Evolutionary conservation across 2,888 invertebrate species (phyloP).

Genomic region (Micoletzkya japonica): DNA sequence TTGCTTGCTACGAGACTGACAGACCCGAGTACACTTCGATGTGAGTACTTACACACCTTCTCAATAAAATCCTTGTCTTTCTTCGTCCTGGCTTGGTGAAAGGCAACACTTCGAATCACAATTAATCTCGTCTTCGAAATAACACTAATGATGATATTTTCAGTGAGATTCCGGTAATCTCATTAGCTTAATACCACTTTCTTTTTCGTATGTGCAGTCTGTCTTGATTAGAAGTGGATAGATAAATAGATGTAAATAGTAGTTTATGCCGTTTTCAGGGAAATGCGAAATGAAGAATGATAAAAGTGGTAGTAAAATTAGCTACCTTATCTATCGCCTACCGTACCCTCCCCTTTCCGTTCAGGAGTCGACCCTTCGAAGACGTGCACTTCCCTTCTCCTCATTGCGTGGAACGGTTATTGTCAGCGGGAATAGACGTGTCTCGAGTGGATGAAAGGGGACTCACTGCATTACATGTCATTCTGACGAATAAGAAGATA

Average conservation of each 20-base stretch:
- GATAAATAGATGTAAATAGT: no score
- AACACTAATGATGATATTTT: neutral
- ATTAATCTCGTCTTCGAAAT: neutral
- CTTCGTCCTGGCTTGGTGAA: no score
- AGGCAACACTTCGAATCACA: no score
- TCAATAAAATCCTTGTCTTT: no score
- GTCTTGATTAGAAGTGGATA: no score
- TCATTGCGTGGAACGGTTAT: slow-evolving; percentile 35
- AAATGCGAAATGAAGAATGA: no score
- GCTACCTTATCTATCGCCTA: no score
- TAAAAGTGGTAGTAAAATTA: no score
- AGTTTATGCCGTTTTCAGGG: no score
- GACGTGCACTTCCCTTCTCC: slow-evolving; percentile 33
- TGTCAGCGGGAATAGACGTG: slow-evolving; percentile 38
- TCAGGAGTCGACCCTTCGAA: neutral
- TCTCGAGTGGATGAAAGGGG: slow-evolving; percentile 34
- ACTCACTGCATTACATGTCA: slow-evolving; percentile 46
- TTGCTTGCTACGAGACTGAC: slow-evolving; percentile 30
- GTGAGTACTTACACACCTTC: neutral
- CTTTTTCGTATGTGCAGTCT: no score
- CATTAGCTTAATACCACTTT: neutral
- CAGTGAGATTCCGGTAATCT: neutral
- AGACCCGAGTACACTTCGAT: neutral
- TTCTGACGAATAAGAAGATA: slow-evolving; percentile 33
- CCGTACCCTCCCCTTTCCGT: neutral